Evolutionary conservation across 1,140 invertebrate genomes (phyloP).

Genomic region (Bombus huntii): DNA sequence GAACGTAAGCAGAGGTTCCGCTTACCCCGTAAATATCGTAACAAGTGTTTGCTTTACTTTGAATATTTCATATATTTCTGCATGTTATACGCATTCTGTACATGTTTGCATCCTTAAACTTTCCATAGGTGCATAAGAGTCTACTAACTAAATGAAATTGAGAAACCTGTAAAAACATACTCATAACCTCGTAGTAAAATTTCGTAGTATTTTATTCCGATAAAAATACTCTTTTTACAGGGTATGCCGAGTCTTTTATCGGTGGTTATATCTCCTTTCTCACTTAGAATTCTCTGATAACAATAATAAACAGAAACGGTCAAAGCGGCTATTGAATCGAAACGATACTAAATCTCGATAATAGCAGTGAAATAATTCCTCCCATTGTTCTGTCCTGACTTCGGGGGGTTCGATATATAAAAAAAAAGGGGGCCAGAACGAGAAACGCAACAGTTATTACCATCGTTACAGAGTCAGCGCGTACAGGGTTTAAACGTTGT

Average conservation of each 20-base stretch:
- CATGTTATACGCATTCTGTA: too few species aligned
- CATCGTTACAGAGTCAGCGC: conserved; percentile 3
- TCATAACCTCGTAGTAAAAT: too few species aligned
- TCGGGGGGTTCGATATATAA: background rate
- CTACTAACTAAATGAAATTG: too few species aligned
- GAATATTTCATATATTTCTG: too few species aligned
- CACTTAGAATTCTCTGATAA: background rate
- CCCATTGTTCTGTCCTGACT: background rate
- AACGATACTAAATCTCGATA: background rate
- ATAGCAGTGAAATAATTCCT: background rate
- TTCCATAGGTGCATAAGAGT: too few species aligned
- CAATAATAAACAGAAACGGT: background rate
- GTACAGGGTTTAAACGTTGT: conserved; percentile 1
- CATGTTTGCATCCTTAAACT: too few species aligned
- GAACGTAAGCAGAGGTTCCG: too few species aligned
- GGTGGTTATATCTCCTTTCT: too few species aligned
- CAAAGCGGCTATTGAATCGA: background rate
- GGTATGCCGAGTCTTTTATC: too few species aligned
- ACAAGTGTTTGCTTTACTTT: too few species aligned
- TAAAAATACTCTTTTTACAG: background rate
- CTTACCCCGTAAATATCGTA: too few species aligned
- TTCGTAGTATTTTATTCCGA: background rate
- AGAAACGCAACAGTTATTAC: conserved; percentile 21
- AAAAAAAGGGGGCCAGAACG: background rate
- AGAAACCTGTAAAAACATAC: too few species aligned